Conservation (phyloP, 2,797 vertebrate genomes). For the Iguana delicatissima region DNA sequence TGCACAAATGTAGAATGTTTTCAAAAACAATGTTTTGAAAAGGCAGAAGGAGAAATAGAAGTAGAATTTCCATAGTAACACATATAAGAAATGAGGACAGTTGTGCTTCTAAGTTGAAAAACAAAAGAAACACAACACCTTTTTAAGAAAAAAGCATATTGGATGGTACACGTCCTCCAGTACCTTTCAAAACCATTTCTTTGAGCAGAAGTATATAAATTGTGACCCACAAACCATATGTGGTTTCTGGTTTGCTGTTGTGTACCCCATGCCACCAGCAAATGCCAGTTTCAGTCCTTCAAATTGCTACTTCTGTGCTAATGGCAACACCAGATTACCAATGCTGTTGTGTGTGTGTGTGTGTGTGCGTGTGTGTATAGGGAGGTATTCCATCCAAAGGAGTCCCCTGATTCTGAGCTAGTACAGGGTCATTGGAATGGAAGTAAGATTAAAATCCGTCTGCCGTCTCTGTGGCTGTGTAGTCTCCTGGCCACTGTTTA, state of each 20-base stretch:
- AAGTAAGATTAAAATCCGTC: too few species aligned
- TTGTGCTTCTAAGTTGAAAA: too few species aligned
- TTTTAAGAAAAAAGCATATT: neutral
- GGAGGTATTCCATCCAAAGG: too few species aligned
- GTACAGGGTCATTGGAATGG: neutral
- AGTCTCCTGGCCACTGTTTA: neutral
- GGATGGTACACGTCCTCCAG: neutral
- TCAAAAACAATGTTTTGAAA: neutral
- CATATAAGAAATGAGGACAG: neutral
- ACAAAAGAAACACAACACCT: neutral
- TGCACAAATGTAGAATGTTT: too few species aligned
- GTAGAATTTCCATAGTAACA: neutral
- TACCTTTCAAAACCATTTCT: neutral
- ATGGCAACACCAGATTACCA: too few species aligned
- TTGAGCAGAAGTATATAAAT: neutral
- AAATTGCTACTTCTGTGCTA: neutral
- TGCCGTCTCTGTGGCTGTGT: neutral
- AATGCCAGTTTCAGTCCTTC: neutral
- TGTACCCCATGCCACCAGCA: neutral
- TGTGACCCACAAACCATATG: neutral
- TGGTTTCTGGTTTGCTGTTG: neutral
- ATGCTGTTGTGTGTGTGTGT: neutral
- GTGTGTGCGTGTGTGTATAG: neutral
- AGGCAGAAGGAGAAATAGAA: neutral
- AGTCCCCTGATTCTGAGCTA: too few species aligned